Evolutionary conservation across 2,797 vertebrate species (phyloP).

Genomic region (Hephaestus fuliginosus): DNA sequence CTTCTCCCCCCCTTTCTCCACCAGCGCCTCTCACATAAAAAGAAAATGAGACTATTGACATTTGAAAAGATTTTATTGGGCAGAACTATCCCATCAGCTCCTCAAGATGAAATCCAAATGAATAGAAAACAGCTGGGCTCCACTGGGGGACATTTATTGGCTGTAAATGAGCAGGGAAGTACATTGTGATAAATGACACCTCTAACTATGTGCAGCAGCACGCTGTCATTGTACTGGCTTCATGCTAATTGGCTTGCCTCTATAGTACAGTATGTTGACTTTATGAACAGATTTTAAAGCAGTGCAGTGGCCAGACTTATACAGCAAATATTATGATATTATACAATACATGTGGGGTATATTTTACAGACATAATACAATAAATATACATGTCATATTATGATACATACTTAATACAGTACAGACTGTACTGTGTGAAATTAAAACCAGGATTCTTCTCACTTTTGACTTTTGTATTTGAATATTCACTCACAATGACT

Average conservation of each 20-base stretch:
- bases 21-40: constrained; percentile 41
- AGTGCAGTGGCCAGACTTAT: neutral
- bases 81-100: constrained; percentile 46
- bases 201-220: constrained; percentile 57
- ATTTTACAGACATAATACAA: neutral
- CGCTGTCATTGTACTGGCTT: constrained; percentile 50
- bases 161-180: constrained; percentile 63
- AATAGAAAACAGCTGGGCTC: constrained; percentile 55
- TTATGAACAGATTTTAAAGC: constrained; percentile 37
- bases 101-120: constrained; percentile 39
- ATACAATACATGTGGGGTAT: neutral
- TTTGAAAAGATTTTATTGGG: constrained; percentile 58
- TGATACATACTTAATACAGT: neutral
- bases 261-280: constrained; percentile 34
- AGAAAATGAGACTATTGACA: constrained; percentile 53
- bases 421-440: neutral
- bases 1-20: neutral
- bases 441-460: neutral
- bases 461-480: neutral
- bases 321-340: neutral
- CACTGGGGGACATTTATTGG: constrained; percentile 57
- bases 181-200: constrained; percentile 66
- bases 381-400: neutral
- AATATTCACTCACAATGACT: neutral
- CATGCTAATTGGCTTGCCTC: constrained; percentile 54